These are phyloP conservation scores for Hippoglossus stenolepis DNA, from an alignment of 2,113 vertebrate species.

Conservation along the genomic window DNA sequence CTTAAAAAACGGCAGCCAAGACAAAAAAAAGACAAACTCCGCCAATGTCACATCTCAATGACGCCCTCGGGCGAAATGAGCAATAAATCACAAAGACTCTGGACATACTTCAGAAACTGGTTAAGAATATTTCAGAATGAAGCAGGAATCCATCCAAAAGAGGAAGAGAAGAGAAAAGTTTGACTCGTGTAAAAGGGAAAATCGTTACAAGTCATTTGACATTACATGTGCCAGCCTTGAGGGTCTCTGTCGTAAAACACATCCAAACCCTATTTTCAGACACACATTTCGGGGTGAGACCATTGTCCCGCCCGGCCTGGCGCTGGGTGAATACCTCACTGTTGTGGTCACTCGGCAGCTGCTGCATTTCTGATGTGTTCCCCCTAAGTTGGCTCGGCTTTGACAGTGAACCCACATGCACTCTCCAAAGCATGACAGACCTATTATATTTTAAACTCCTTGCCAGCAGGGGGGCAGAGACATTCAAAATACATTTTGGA, in stretches of 20 bases:
- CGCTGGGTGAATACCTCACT: conserved; percentile 50
- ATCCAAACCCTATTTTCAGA: conserved; percentile 34
- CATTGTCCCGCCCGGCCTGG: conserved; percentile 59
- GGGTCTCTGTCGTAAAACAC: conserved; percentile 42
- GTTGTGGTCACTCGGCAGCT: conserved; percentile 65
- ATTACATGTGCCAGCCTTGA: conserved; percentile 27
- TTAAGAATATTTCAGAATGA: conserved; percentile 1
- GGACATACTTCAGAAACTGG: background rate
- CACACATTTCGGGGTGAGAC: conserved; percentile 40
- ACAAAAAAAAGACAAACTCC: conserved; percentile 7
- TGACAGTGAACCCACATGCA: conserved; percentile 56
- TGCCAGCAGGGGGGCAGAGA: conserved; percentile 53
- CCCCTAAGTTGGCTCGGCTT: conserved; percentile 49
- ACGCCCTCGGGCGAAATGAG: background rate
- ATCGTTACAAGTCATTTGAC: conserved; percentile 36
- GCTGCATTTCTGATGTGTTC: conserved; percentile 59
- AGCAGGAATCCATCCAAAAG: conserved; percentile 1
- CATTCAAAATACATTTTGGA: conserved; percentile 36
- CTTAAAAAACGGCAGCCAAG: background rate
- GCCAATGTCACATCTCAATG: background rate
- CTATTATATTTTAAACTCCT: conserved; percentile 43
- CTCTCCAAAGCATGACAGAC: conserved; percentile 47
- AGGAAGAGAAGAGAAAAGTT: conserved; percentile 10
- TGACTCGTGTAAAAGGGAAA: conserved; percentile 8
- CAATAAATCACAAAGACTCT: conserved; percentile 19